Base-by-base conservation (phyloP, 2,797 vertebrate species). In the Mallotus villosus region DNA sequence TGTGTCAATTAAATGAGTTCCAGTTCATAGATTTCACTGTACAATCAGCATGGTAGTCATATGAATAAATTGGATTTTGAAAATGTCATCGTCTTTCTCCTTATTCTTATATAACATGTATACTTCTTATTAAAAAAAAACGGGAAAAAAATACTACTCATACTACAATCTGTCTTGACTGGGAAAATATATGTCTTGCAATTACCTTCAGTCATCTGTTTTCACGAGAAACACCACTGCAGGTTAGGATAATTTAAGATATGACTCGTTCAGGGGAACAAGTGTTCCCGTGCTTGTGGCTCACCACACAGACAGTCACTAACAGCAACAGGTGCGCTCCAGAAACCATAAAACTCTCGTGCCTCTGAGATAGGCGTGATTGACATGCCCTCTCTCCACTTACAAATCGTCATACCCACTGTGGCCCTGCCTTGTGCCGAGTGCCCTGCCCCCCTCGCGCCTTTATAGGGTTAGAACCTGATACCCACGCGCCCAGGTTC, bases 391-490 rank as follows among this genome's bases (percentile, higher is more conserved):
- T 67, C 77, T 27, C 70, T 29, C 86, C 89, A 85, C 65, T 89
- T 81, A 68, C 66, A 2, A 0, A 61, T 70, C 70, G 27, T 21
- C 22, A 2, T 9, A 3, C 57, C 49, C 24, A 4, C 29, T 27
- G 5, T 32, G 79, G 37, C 60, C 74, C 64, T 74, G 67, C 77
- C 19, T 57, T 49, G 9, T 19, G 34, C 55, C 0, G 5, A 7
- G 70, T 16, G 74, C 79, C 77, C 92, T 91, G 86, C 93, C 93
- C 78, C 72, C 78, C 72, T 70, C 65, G 63, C 81, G 83, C 92
- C 93, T 90, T 93, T 93, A 93, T 91, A 89, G 93, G 89, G 75
- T 84, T 87, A 84, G 88, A 93, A 92, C 87, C 84, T 29, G 88
- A 93, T 83, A 88, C 88, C 80, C 82, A 68, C 65, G 86, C 84